Base-by-base conservation (phyloP, 2,888 invertebrate genomes). In the Azorinus chamasolen region DNA sequence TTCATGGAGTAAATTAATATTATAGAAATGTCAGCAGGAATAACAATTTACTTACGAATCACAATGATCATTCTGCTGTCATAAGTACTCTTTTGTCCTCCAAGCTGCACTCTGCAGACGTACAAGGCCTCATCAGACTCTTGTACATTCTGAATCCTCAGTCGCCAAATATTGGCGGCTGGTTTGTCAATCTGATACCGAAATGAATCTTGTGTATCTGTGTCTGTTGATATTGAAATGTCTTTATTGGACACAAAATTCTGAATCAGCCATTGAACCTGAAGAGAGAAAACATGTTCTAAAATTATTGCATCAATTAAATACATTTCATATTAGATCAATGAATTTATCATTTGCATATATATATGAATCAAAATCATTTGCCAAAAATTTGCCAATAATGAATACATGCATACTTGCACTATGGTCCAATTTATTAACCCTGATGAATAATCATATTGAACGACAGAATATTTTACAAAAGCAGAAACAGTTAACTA, bases 101-200 rank as follows among this genome's bases (percentile, higher is more conserved):
- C 83, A 8, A 87, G 87, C 58, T 88, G 85, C 0, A 90, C 90
- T 22, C 85, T 77, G 59, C 90, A 90, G 24, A 83, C 83, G 54
- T 89, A 90, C 24, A 74, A 62, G 6, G 88, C 89, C 62, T 88
- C 83, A 58, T 89, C 88, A 8, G 83, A 77, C 50, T 78, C 80
- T 70, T 89, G 89, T 1, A 83, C 81, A 63, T 89, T 89, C 75
- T 89, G 88, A 22, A 90, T 84, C 53, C 84, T 83, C n/a, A 90
- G 72, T 39, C 90, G 75, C 89, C 89, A 89, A 37, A 87, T 84
- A 8, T 88, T 88, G 1, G 89, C 84, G 0, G 89, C 87, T 6
- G 89, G 89, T 25, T 85, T 84, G 61, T 89, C 88, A 6, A 90
- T 79, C 50, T 86, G 86, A 72, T 89, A 90, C 62, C 86, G 87